These are phyloP conservation scores for Meteorus colon DNA, from an alignment of 2,888 invertebrate genomes.

Conservation along the genomic window DNA sequence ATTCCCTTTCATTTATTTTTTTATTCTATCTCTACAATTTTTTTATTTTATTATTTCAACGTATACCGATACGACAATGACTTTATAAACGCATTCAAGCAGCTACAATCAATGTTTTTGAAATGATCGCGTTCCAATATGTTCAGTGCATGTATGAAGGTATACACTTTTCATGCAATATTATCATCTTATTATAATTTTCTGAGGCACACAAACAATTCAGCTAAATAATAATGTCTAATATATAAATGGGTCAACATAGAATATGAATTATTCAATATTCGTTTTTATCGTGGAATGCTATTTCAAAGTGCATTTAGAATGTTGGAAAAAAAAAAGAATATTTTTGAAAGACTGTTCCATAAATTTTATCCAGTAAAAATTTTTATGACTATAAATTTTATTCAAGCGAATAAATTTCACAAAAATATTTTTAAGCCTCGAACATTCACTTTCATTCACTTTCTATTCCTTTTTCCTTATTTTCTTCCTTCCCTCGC, in stretches of 20 bases:
- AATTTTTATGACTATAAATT: not conserved
- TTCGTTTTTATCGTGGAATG: constrained; percentile 3
- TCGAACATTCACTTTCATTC: constrained; percentile 14
- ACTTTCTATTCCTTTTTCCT: not conserved
- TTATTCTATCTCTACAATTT: not conserved
- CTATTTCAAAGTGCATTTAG: not conserved
- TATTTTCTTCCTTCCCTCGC: too few species aligned
- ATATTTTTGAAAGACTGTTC: constrained; percentile 9
- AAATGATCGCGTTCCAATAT: not conserved
- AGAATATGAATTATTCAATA: constrained; percentile 32
- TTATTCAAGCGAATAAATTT: constrained; percentile 20
- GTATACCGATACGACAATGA: not conserved
- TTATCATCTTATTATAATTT: constrained; percentile 27
- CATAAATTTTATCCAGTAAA: constrained; percentile 10
- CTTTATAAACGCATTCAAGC: not conserved
- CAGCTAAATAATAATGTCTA: constrained; percentile 21
- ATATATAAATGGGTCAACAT: constrained; percentile 27
- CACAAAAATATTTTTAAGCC: constrained; percentile 19
- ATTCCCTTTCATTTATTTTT: constrained; percentile 11
- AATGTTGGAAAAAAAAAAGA: constrained; percentile 12
- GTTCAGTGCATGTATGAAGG: not conserved
- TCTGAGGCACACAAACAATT: not conserved
- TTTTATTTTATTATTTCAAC: not conserved
- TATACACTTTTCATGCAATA: not conserved
- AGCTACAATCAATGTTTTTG: not conserved